Evolutionary conservation across 2,113 vertebrate species (phyloP).

Genomic region (Strigops habroptila): DNA sequence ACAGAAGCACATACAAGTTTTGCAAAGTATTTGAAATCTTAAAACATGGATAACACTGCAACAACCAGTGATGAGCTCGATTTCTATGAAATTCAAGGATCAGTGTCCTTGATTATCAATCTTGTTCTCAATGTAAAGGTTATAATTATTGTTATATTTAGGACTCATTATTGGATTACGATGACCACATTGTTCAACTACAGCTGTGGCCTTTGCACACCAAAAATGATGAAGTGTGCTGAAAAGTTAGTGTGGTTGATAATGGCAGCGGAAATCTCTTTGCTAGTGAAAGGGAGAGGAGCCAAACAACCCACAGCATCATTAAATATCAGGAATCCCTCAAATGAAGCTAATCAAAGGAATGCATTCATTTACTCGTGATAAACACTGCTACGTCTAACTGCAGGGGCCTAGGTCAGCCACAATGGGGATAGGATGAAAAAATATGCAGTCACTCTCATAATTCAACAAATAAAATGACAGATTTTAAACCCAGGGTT

Average conservation of each 20-base stretch:
- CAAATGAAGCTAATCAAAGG: background rate
- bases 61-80: background rate
- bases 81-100: conserved; percentile 12
- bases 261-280: background rate
- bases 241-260: conserved; percentile 27
- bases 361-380: background rate
- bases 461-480: background rate
- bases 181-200: conserved; percentile 1
- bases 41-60: background rate
- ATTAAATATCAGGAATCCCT: background rate
- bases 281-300: background rate
- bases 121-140: conserved; percentile 31
- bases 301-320: background rate
- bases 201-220: conserved; percentile 38
- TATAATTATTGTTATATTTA: conserved; percentile 60
- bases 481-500: background rate
- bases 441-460: background rate
- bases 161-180: conserved; percentile 43
- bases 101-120: conserved; percentile 46
- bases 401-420: background rate
- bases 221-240: conserved; percentile 17
- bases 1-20: background rate
- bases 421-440: background rate
- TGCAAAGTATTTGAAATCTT: conserved; percentile 13
- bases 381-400: background rate